A percentile compares a stretch with the other conserved stretches of the same genome.
phyloP scores from a whole-genome alignment of 2,797 vertebrate species.

The Rhinogobio ventralis region DNA sequence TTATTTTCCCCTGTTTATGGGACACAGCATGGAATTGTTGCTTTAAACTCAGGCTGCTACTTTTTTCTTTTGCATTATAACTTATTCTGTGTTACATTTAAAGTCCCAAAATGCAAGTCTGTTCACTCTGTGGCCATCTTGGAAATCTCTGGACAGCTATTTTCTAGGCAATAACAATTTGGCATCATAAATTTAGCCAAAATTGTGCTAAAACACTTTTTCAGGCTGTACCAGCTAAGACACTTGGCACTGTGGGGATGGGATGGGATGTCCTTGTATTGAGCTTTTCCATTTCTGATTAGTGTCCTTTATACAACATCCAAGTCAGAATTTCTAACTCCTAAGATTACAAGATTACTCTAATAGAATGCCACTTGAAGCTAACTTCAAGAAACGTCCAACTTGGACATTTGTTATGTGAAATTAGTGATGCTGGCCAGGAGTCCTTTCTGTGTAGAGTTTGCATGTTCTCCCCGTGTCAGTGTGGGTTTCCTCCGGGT shows the following conservation, averaged over 20 bases:
- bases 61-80: not conserved
- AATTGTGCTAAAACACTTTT: not conserved
- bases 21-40: constrained; percentile 8
- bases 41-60: not conserved
- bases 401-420: not conserved
- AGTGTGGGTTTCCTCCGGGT: no score
- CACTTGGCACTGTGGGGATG: not conserved
- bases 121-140: constrained; percentile 22
- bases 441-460: no score
- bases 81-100: not conserved
- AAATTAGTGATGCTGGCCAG: not conserved
- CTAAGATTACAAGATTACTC: not conserved
- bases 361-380: not conserved
- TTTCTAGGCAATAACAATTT: constrained; percentile 13
- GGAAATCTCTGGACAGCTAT: not conserved
- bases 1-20: constrained; percentile 29
- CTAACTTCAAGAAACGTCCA: not conserved
- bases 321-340: not conserved
- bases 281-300: not conserved
- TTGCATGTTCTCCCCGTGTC: no score
- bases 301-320: not conserved
- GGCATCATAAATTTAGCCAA: not conserved
- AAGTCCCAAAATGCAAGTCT: not conserved
- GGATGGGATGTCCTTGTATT: not conserved
- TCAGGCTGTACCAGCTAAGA: not conserved